These are phyloP conservation scores for Oryzias javanicus DNA, from an alignment of 2,113 vertebrate genomes.

Conservation along the genomic window DNA sequence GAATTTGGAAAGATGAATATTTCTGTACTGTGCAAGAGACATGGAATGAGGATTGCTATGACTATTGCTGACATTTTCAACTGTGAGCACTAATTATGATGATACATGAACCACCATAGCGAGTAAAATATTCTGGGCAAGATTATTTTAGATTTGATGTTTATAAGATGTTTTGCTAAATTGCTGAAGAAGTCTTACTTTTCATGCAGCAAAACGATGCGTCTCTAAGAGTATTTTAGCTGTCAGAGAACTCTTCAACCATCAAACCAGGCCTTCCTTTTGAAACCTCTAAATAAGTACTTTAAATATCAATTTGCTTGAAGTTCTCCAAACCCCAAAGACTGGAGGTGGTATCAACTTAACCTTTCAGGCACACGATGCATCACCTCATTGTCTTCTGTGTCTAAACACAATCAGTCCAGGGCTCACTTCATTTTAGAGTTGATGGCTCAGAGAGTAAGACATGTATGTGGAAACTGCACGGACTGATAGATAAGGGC, in stretches of 20 bases:
- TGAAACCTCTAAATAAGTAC: not conserved
- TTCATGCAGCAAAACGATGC: too few relatives aligned
- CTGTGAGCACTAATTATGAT: too few relatives aligned
- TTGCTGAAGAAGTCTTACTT: too few relatives aligned
- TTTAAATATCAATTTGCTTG: constrained; percentile 2
- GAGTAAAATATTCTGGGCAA: too few relatives aligned
- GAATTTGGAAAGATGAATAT: too few relatives aligned
- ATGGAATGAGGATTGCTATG: too few relatives aligned
- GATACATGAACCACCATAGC: too few relatives aligned
- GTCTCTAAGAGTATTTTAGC: not conserved
- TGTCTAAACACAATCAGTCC: constrained; percentile 29
- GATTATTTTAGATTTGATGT: too few relatives aligned
- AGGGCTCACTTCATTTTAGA: constrained; percentile 39
- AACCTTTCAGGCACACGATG: not conserved
- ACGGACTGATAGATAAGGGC: constrained; percentile 33
- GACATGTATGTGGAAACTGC: constrained; percentile 22
- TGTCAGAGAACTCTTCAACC: too few relatives aligned
- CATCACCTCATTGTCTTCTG: constrained; percentile 10
- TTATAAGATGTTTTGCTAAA: too few relatives aligned
- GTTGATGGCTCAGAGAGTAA: constrained; percentile 13
- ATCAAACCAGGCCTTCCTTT: not conserved
- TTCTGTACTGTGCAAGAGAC: too few relatives aligned
- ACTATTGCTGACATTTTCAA: too few relatives aligned
- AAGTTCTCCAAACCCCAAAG: not conserved
- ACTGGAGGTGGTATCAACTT: not conserved